Evolutionary conservation across 2,113 vertebrate genomes (phyloP).

Genomic region (Acrocephalus arundinaceus): DNA sequence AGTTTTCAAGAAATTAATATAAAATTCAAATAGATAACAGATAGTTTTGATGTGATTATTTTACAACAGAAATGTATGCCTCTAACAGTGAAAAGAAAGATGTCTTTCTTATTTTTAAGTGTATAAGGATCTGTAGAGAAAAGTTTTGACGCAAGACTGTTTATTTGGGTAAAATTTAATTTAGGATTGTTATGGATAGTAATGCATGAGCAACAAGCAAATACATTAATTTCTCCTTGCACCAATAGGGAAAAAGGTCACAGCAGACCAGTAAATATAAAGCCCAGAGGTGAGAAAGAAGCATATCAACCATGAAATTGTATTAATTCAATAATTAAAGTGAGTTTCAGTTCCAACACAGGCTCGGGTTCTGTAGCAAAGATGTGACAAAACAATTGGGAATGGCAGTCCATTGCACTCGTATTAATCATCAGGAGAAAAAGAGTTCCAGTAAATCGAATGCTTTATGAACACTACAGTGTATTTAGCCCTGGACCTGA

Average conservation of each 20-base stretch:
- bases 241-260: conserved; percentile 40
- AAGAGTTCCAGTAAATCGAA: conserved; percentile 9
- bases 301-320: conserved; percentile 71
- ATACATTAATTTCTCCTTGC: conserved; percentile 4
- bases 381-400: conserved; percentile 58
- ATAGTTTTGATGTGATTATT: not conserved
- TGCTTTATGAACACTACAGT: not conserved
- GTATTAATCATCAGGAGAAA: not conserved
- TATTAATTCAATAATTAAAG: conserved; percentile 76
- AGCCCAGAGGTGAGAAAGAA: conserved; percentile 62
- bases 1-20: not conserved
- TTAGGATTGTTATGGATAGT: conserved; percentile 38
- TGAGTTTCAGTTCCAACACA: conserved; percentile 50
- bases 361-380: conserved; percentile 11
- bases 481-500: not conserved
- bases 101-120: not conserved
- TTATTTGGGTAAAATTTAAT: conserved; percentile 12
- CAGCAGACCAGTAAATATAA: conserved; percentile 56
- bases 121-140: not conserved
- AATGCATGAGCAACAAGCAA: conserved; percentile 47
- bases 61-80: not conserved
- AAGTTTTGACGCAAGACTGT: not conserved
- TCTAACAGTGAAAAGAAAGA: not conserved
- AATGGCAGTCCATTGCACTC: not conserved
- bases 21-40: not conserved